A percentile compares a stretch with the other conserved stretches of the same genome.
phyloP scores from a whole-genome alignment of 2,888 invertebrate genomes.

The Tanypteryx hageni region DNA sequence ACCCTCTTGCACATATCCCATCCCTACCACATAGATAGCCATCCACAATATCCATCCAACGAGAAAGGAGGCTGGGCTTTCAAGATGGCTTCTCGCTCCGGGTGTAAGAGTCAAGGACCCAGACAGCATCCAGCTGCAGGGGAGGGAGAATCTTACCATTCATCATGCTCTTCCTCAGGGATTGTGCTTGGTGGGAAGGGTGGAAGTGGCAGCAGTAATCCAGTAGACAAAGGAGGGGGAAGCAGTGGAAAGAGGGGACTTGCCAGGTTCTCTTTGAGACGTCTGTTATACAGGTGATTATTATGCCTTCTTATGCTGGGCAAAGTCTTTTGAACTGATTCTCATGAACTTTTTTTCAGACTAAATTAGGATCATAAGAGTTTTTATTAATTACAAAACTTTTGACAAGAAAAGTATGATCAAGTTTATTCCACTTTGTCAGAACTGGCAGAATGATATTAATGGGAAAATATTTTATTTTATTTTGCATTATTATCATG shows the following conservation, averaged over 20 bases:
- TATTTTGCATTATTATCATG: no score
- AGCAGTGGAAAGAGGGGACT: constrained; percentile 73
- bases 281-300: constrained; percentile 78
- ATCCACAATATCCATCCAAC: background rate
- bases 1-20: background rate
- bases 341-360: no score
- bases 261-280: constrained; percentile 82
- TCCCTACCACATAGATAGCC: background rate
- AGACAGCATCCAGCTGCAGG: constrained; percentile 27
- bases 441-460: no score
- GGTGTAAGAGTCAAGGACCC: constrained; percentile 8
- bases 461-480: no score
- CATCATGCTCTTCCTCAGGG: constrained; percentile 52
- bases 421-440: no score
- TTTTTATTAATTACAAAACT: no score
- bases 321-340: no score
- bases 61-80: background rate
- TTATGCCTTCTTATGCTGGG: no score
- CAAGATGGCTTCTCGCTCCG: constrained; percentile 40
- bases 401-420: no score
- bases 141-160: constrained; percentile 50
- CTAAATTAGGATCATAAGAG: no score
- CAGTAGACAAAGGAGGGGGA: constrained; percentile 42
- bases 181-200: constrained; percentile 40
- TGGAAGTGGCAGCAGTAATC: constrained; percentile 34